A percentile compares a stretch with the other conserved stretches of the same genome.
phyloP scores from a whole-genome alignment of 2,797 vertebrate genomes.

The Semaprochilodus insignis region DNA sequence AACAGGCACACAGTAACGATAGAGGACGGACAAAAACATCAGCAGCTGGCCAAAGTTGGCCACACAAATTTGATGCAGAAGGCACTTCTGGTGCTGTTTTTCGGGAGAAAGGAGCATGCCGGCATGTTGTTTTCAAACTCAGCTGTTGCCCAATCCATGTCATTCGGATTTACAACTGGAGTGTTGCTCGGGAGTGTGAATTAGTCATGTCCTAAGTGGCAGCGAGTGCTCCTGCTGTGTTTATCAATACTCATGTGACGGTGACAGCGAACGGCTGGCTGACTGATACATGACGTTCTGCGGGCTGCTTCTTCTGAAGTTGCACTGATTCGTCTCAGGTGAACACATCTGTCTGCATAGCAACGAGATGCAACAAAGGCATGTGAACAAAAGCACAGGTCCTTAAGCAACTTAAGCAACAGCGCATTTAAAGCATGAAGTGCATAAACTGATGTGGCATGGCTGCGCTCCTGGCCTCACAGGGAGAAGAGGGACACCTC shows the following conservation, averaged over 20 bases:
- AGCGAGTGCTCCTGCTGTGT: slow-evolving; percentile 19
- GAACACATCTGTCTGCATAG: slow-evolving; percentile 43
- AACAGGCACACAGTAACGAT: background rate
- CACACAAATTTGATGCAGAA: slow-evolving; percentile 49
- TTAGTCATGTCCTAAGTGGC: slow-evolving; percentile 24
- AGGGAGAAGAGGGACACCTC: slow-evolving; percentile 48
- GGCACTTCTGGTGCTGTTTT: slow-evolving; percentile 41
- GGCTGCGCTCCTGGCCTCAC: slow-evolving; percentile 36
- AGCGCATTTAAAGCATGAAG: slow-evolving; percentile 34
- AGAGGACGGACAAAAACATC: slow-evolving; percentile 48
- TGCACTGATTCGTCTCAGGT: slow-evolving; percentile 31
- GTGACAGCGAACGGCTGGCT: slow-evolving; percentile 25
- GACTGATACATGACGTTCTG: slow-evolving; percentile 31
- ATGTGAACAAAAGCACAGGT: background rate
- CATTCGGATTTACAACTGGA: slow-evolving; percentile 21
- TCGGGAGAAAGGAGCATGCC: slow-evolving; percentile 29
- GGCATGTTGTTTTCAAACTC: slow-evolving; percentile 49
- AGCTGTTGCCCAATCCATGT: slow-evolving; percentile 39
- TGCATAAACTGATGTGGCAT: slow-evolving; percentile 7
- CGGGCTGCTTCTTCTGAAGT: slow-evolving; percentile 40
- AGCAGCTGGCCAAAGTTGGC: slow-evolving; percentile 56
- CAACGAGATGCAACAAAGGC: slow-evolving; percentile 20
- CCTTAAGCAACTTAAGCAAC: background rate
- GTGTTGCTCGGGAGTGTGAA: slow-evolving; percentile 29
- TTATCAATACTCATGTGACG: slow-evolving; percentile 15